phyloP scores from a whole-genome alignment of 2,888 invertebrate species.

The Folsomia manolachei region DNA sequence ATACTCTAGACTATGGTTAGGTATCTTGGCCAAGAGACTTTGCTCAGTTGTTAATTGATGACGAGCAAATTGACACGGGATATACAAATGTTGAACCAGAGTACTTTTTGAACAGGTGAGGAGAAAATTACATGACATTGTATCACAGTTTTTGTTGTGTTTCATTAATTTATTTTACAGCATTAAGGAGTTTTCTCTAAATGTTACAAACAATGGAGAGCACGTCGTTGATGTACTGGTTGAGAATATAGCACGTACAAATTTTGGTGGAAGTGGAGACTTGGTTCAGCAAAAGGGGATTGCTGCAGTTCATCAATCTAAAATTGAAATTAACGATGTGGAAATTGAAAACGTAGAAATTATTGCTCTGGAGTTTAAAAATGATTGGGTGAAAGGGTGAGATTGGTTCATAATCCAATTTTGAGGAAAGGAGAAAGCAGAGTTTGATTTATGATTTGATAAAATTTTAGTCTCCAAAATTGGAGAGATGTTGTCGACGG shows the following conservation, averaged over 20 bases:
- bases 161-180: conserved; percentile 12
- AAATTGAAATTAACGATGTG: conserved; percentile 54
- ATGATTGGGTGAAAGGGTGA: conserved; percentile 54
- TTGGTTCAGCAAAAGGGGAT: conserved; percentile 57
- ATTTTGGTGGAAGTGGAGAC: conserved; percentile 55
- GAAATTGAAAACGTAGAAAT: conserved; percentile 56
- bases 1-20: conserved; percentile 18
- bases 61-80: conserved; percentile 22
- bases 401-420: conserved; percentile 26
- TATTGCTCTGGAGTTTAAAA: conserved; percentile 59
- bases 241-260: conserved; percentile 57
- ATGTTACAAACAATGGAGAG: conserved; percentile 3
- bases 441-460: neutral
- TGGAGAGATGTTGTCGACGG: conserved; percentile 2
- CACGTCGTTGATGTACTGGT: conserved; percentile 55
- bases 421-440: neutral
- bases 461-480: neutral
- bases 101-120: conserved; percentile 31
- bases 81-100: conserved; percentile 4
- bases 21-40: conserved; percentile 40
- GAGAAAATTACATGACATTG: neutral
- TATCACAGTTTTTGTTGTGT: neutral
- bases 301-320: conserved; percentile 53
- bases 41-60: conserved; percentile 29
- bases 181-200: conserved; percentile 22